phyloP scores from a whole-genome alignment of 2,797 vertebrate species.

The Acanthopagrus latus region DNA sequence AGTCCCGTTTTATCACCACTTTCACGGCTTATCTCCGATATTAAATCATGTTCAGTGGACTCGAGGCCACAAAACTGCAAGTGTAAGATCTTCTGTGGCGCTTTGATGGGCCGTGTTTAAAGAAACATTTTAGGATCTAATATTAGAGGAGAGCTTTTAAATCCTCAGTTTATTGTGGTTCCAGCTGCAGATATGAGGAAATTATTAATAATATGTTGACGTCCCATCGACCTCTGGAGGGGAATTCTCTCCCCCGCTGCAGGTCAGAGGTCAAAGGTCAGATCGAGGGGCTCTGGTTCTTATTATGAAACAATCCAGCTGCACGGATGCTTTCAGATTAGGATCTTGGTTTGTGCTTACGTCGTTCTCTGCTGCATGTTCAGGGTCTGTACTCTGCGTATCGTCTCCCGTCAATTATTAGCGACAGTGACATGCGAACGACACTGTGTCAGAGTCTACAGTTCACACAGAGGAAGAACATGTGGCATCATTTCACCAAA shows the following conservation, averaged over 20 bases:
- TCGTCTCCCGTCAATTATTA: background rate
- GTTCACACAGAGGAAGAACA: background rate
- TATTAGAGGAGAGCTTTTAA: background rate
- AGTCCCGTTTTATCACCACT: constrained; percentile 23
- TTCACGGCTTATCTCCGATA: constrained; percentile 15
- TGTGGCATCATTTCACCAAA: background rate
- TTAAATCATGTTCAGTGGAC: constrained; percentile 29
- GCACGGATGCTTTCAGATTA: background rate
- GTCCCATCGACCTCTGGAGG: background rate
- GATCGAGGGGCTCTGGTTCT: background rate
- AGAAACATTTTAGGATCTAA: background rate
- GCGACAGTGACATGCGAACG: background rate
- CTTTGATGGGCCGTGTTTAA: background rate
- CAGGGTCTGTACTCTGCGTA: background rate
- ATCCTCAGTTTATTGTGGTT: background rate
- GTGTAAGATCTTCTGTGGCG: background rate
- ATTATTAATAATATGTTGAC: constrained; percentile 5
- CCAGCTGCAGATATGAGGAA: background rate
- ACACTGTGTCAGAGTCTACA: background rate
- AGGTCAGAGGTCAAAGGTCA: constrained; percentile 16
- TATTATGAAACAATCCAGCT: constrained; percentile 3
- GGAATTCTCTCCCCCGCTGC: background rate
- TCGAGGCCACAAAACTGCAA: background rate
- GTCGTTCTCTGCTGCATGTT: background rate
- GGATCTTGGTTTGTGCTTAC: background rate